phyloP scores from a whole-genome alignment of 2,113 vertebrate species.

The Calyptomena viridis region DNA sequence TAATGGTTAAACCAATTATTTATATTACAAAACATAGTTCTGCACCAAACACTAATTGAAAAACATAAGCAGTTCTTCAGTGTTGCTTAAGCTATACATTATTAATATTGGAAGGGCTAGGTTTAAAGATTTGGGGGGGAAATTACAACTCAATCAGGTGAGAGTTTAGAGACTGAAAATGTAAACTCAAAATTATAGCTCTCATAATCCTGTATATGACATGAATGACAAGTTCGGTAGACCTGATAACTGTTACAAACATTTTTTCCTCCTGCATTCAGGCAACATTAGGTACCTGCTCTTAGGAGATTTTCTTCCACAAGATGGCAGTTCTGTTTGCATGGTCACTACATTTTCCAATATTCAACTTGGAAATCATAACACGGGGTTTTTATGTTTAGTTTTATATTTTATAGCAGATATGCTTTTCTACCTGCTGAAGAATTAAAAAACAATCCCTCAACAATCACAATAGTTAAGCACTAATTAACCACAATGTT shows the following conservation, averaged over 20 bases:
- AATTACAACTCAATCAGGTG: constrained; percentile 3
- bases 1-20: constrained; percentile 72
- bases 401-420: not conserved
- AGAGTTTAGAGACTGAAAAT: not conserved
- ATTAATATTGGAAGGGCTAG: constrained; percentile 31
- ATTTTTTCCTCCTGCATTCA: not conserved
- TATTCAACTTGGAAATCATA: not conserved
- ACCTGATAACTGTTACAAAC: not conserved
- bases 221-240: not conserved
- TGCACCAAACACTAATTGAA: constrained; percentile 59
- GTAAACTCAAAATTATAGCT: not conserved
- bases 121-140: not conserved
- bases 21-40: constrained; percentile 64
- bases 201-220: not conserved
- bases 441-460: not conserved
- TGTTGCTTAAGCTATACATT: constrained; percentile 24
- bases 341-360: not conserved
- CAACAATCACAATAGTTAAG: not conserved
- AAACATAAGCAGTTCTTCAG: not conserved
- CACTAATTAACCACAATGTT: not conserved
- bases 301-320: constrained; percentile 20
- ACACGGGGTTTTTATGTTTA: not conserved
- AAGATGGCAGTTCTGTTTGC: constrained; percentile 65
- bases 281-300: not conserved
- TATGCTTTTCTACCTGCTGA: not conserved